These are phyloP conservation scores for Ispidina picta DNA, from an alignment of 2,797 vertebrate genomes.

Conservation along the genomic window DNA sequence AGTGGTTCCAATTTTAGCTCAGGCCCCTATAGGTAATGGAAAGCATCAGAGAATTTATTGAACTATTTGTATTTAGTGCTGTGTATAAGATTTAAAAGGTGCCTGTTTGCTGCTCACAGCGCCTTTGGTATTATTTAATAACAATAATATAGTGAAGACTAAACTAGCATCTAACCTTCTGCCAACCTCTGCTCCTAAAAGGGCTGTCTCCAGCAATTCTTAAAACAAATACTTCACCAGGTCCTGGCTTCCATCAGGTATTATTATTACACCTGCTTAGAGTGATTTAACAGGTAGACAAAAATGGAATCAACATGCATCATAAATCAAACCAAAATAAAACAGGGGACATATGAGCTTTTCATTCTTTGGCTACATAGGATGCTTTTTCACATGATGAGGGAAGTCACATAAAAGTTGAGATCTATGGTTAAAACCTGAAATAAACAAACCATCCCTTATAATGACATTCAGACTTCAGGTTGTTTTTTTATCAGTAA, in stretches of 20 bases:
- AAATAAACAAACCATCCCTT: background rate
- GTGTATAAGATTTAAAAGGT: background rate
- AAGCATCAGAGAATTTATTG: background rate
- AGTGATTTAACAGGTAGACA: constrained; percentile 13
- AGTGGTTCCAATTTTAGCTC: background rate
- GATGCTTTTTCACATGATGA: background rate
- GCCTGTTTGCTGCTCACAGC: background rate
- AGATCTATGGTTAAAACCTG: background rate
- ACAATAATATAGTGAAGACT: constrained; percentile 9
- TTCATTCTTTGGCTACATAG: background rate
- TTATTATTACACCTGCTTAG: background rate
- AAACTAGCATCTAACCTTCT: background rate
- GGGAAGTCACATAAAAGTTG: background rate
- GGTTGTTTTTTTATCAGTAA: background rate
- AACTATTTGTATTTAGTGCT: background rate
- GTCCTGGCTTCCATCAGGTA: background rate
- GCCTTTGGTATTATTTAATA: constrained; percentile 3
- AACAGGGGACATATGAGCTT: background rate
- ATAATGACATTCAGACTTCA: background rate
- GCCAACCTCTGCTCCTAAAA: background rate
- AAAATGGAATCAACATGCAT: background rate
- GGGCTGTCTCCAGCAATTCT: background rate
- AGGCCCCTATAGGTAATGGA: background rate
- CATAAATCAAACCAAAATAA: constrained; percentile 39
- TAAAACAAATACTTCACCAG: background rate